Percentiles rank a stretch among this genome's conserved stretches.
These are phyloP conservation scores for Pluvianellus socialis DNA, from an alignment of 2,113 vertebrate genomes.

Conservation along the genomic window DNA sequence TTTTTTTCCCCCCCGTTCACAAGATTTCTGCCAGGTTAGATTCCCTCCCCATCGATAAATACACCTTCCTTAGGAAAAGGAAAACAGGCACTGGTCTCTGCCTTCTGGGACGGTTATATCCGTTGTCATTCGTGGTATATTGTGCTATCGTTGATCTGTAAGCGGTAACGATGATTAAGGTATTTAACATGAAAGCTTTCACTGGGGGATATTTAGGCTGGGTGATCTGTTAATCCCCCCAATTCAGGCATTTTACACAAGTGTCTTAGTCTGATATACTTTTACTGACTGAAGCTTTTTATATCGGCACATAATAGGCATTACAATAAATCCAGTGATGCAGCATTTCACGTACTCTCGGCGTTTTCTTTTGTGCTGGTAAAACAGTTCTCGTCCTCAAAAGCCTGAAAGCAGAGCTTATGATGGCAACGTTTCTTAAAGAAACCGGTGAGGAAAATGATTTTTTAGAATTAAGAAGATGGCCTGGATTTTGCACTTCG, in stretches of 20 bases:
- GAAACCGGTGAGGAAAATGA: not conserved
- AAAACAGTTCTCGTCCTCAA: not conserved
- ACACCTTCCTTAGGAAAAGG: not conserved
- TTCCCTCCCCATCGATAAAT: accelerated
- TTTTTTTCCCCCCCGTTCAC: accelerated
- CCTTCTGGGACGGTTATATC: not conserved
- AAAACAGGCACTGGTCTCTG: accelerated
- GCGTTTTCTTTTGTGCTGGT: not conserved
- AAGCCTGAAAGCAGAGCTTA: not conserved
- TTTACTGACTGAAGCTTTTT: not conserved
- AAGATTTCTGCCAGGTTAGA: not conserved
- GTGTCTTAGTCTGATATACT: not conserved
- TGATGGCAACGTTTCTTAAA: not conserved
- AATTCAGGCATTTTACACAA: not conserved
- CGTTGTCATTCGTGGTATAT: accelerated
- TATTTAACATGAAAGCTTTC: not conserved
- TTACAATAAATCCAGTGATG: not conserved
- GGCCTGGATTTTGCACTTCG: not conserved
- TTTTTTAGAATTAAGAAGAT: not conserved
- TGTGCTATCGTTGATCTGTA: not conserved
- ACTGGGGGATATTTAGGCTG: not conserved
- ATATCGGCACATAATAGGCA: not conserved
- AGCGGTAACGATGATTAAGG: not conserved
- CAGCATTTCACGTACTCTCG: not conserved
- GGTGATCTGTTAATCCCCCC: not conserved